These are phyloP conservation scores for Acanthurus tractus DNA, from an alignment of 2,797 vertebrate genomes.

Conservation along the genomic window DNA sequence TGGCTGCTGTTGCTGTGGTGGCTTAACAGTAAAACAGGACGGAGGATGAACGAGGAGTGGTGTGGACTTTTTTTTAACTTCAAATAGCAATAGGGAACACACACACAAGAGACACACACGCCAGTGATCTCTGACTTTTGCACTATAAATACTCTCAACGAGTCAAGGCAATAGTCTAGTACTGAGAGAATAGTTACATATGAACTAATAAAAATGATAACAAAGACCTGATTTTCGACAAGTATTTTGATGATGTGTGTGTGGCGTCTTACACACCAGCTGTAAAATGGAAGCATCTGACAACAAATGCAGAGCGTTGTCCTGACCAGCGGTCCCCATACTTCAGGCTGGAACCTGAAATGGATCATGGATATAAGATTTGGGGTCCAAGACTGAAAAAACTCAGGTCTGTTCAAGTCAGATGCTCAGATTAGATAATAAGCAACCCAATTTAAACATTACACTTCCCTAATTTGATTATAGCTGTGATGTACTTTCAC, in stretches of 20 bases:
- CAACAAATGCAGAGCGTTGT: conserved; percentile 8
- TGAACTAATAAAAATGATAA: neutral
- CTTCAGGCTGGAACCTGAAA: too few relatives aligned
- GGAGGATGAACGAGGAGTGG: neutral
- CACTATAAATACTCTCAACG: conserved; percentile 15
- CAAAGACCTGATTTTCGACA: neutral
- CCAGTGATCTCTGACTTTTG: conserved; percentile 28
- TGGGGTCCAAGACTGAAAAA: too few relatives aligned
- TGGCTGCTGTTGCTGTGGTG: neutral
- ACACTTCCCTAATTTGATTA: too few relatives aligned
- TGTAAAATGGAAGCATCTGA: neutral
- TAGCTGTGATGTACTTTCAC: too few relatives aligned
- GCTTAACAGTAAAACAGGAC: neutral
- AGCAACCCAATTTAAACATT: too few relatives aligned
- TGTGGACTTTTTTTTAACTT: neutral
- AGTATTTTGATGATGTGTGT: neutral
- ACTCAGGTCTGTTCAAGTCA: too few relatives aligned
- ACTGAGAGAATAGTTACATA: neutral
- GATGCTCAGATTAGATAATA: too few relatives aligned
- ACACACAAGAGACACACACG: conserved; percentile 17
- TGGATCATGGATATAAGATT: too few relatives aligned
- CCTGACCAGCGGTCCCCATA: neutral
- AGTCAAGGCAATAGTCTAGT: neutral
- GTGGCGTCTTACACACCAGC: neutral
- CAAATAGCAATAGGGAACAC: conserved; percentile 1